Evolutionary conservation across 2,888 invertebrate genomes (phyloP).

Genomic region (Eulithis testata): DNA sequence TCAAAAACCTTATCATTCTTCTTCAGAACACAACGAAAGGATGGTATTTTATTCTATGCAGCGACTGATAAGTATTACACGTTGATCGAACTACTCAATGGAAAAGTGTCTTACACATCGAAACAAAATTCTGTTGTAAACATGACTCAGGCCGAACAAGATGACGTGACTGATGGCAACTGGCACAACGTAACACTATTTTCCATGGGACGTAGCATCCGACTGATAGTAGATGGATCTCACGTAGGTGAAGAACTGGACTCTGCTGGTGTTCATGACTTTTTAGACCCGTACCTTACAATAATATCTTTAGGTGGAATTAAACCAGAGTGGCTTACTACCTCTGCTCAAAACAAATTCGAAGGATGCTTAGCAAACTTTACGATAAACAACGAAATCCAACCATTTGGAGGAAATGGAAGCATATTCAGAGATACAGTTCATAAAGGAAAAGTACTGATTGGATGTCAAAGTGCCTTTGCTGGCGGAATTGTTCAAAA

Average conservation of each 20-base stretch:
- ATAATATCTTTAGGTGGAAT: constrained; percentile 92
- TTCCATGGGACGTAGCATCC: constrained; percentile 88
- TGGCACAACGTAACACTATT: constrained; percentile 95
- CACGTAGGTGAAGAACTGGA: constrained; percentile 94
- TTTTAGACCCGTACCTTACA: constrained; percentile 95
- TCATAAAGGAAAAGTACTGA: constrained; percentile 88
- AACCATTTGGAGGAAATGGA: constrained; percentile 95
- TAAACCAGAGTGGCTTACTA: constrained; percentile 85
- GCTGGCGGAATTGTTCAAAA: constrained; percentile 91
- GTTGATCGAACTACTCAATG: constrained; percentile 90
- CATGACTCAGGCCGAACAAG: constrained; percentile 89
- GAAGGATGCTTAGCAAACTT: constrained; percentile 96
- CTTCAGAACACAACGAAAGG: constrained; percentile 91
- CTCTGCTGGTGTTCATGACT: constrained; percentile 94
- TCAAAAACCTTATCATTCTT: constrained; percentile 91
- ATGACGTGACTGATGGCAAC: constrained; percentile 89
- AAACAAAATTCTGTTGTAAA: constrained; percentile 91
- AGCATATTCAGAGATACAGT: constrained; percentile 90
- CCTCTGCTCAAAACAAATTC: constrained; percentile 86
- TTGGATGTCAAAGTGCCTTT: constrained; percentile 90
- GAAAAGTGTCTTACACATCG: constrained; percentile 92
- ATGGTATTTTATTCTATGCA: constrained; percentile 93
- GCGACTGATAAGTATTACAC: constrained; percentile 95
- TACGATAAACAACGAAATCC: constrained; percentile 94
- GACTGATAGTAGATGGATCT: constrained; percentile 88